A percentile compares a stretch with the other conserved stretches of the same genome.
Conservation (phyloP, 2,797 vertebrate species). For the Danio tinwini region DNA sequence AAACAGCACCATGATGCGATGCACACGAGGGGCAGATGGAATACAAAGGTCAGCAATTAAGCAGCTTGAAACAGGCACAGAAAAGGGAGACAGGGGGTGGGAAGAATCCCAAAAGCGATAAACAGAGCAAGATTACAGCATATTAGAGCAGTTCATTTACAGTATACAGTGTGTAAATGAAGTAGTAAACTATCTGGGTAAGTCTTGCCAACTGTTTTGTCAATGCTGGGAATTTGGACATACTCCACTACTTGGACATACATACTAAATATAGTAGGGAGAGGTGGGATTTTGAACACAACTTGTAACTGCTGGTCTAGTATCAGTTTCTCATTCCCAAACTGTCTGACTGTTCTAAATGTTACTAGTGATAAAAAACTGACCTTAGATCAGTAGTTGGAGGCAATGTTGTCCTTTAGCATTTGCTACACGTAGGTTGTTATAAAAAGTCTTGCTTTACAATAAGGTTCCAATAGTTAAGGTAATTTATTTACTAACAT, state of each 20-base stretch:
- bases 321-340: background rate
- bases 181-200: no score
- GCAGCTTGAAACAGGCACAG: slow-evolving; percentile 29
- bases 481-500: no score
- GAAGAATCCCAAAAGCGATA: slow-evolving; percentile 25
- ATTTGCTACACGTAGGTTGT: background rate
- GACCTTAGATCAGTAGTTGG: background rate
- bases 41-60: slow-evolving; percentile 54
- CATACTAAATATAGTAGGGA: no score
- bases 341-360: background rate
- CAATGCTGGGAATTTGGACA: no score
- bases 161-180: background rate
- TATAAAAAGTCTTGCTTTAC: background rate
- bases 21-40: slow-evolving; percentile 42
- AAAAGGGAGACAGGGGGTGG: slow-evolving; percentile 1
- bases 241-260: no score
- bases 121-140: slow-evolving; percentile 11
- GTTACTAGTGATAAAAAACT: background rate
- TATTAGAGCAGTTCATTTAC: slow-evolving; percentile 9
- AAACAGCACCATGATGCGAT: slow-evolving; percentile 33
- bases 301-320: background rate
- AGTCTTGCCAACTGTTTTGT: no score
- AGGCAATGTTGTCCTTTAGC: background rate
- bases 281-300: background rate
- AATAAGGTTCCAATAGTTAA: no score